A percentile compares a stretch with the other conserved stretches of the same genome.
These are phyloP conservation scores for Sylvilagus floridanus DNA, from an alignment of 2,797 vertebrate species.

Conservation along the genomic window DNA sequence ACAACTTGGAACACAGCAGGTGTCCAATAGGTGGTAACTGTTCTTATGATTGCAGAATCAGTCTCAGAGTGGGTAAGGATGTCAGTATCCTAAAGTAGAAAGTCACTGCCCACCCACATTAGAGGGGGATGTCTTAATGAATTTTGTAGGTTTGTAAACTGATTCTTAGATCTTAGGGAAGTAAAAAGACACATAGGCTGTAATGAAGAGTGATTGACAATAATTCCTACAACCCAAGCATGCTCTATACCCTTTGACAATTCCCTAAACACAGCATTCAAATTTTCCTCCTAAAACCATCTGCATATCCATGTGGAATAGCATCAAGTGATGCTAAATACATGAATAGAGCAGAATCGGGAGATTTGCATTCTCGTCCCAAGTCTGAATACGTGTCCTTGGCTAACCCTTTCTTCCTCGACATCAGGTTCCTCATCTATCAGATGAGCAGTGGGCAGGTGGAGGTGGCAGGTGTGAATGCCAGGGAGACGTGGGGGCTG, in stretches of 20 bases:
- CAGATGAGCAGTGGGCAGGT: background rate
- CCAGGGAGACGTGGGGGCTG: fast-evolving
- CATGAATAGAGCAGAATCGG: background rate
- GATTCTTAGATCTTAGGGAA: background rate
- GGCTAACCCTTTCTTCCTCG: background rate
- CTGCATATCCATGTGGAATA: background rate
- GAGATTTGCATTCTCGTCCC: background rate
- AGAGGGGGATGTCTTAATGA: background rate
- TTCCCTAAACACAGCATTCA: background rate
- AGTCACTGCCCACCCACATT: background rate
- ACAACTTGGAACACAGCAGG: fast-evolving
- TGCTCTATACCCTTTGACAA: background rate
- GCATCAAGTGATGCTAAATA: background rate
- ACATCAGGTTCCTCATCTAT: background rate
- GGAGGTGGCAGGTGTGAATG: background rate
- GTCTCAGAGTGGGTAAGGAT: background rate
- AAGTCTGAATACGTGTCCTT: background rate
- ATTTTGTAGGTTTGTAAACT: background rate
- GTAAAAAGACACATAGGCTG: fast-evolving
- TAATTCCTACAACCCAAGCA: background rate
- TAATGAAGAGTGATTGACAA: background rate
- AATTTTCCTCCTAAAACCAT: background rate
- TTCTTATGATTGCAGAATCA: background rate
- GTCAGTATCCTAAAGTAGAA: fast-evolving
- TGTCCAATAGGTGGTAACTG: fast-evolving